These are phyloP conservation scores for Channallabes apus DNA, from an alignment of 2,797 vertebrate species.

Conservation along the genomic window DNA sequence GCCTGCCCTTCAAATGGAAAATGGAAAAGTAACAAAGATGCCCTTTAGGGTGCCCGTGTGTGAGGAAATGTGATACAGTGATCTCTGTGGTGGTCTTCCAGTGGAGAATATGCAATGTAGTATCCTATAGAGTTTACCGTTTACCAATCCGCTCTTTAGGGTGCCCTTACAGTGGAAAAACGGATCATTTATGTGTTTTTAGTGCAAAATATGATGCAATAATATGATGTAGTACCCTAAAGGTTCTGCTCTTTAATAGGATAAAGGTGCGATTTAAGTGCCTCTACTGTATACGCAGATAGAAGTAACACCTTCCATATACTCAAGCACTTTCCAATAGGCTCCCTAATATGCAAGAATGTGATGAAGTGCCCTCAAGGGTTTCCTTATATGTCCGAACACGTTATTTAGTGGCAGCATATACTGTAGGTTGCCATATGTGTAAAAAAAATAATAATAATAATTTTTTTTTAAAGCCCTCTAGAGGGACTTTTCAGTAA, in stretches of 20 bases:
- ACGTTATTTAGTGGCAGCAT: background rate
- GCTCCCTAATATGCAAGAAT: background rate
- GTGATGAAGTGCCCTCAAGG: background rate
- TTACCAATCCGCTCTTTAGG: background rate
- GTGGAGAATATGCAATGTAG: background rate
- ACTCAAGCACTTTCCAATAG: background rate
- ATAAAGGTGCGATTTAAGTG: background rate
- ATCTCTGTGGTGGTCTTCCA: background rate
- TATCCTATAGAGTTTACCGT: too few species aligned
- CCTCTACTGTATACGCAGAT: background rate
- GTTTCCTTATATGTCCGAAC: background rate
- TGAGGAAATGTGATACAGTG: background rate
- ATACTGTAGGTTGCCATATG: background rate
- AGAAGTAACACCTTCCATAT: background rate
- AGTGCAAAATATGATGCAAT: background rate
- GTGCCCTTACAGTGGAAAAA: background rate
- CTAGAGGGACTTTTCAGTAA: background rate
- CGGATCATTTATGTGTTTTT: too few species aligned
- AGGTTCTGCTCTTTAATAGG: background rate
- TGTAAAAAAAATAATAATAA: too few species aligned
- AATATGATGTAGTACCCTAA: background rate
- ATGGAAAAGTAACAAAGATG: background rate
- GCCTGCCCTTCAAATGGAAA: background rate
- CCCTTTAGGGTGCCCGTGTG: background rate
- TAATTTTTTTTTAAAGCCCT: too few species aligned